Evolutionary conservation across 2,797 vertebrate species (phyloP), one percentile per base, ranked within the genome.

Genomic region (Hybognathus amarus): DNA sequence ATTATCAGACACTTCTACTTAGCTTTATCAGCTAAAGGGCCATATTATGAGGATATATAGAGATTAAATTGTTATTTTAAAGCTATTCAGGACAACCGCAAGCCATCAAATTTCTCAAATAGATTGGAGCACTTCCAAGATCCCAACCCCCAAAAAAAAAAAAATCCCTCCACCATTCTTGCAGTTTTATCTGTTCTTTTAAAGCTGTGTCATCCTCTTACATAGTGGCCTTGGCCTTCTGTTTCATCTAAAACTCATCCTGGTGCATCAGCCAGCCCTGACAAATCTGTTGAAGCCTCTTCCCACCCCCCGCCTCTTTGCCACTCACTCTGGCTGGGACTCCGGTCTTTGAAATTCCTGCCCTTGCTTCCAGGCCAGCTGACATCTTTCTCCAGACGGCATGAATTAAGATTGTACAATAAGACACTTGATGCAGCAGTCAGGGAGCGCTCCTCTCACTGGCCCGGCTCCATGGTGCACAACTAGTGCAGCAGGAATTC

Each of bases 321-420:
- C 77, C 81, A 42, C 86, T 87, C 73, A 83, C 67, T 93, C 93
- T 87, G 86, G 64, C 81, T 85, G 52, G 80, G 86, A 85, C 85
- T 83, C 78, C 70, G 92, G 92, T 92, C 95, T 97, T 98, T 97
- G 95, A 98, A 98, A 97, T 95, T 94, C 84, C 93, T 96, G 93
- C 94, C 92, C 93, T 96, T 92, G 82, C 94, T 81, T 97, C 96
- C 95, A 96, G 94, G 95, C 95, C 96, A 97, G 95, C 96, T 98
- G 97, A 99, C 97, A 97, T 98, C 97, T 98, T 97, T 95, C 96
- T 98, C 97, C 95, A 97, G 96, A 97, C 96, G 96, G 96, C 97
- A 97, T 98, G 97, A 97, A 97, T 98, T 98, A 98, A 96, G 94
- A 92, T 96, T 96, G 96, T 95, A 97, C 97, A 98, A 97, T 97